Evolutionary conservation across 1,140 invertebrate species (phyloP).

Genomic region (Solenopsis fugax): DNA sequence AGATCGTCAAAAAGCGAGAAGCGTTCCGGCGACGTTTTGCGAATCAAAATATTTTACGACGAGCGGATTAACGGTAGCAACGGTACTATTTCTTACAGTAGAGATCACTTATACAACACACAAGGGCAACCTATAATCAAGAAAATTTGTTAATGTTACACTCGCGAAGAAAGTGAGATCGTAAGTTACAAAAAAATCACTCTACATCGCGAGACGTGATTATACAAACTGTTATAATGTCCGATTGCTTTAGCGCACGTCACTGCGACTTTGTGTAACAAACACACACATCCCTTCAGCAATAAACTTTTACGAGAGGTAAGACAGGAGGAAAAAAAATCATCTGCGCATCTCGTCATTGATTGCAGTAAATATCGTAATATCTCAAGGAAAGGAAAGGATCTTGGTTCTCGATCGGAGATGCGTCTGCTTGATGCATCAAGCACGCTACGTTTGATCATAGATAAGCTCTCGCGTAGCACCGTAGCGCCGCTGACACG

Average conservation of each 20-base stretch:
- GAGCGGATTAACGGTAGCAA: conserved; percentile 7
- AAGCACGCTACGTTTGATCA: neutral
- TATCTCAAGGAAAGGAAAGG: neutral
- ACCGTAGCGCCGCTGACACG: neutral
- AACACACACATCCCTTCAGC: neutral
- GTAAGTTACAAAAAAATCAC: neutral
- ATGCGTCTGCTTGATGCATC: neutral
- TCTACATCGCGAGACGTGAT: neutral
- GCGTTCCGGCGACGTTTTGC: neutral
- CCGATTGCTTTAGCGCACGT: neutral
- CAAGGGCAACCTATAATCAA: conserved; percentile 45
- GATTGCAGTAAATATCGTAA: neutral
- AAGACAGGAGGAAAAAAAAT: neutral
- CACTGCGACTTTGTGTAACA: neutral
- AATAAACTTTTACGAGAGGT: neutral
- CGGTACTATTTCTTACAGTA: neutral
- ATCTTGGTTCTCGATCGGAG: neutral
- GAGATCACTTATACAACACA: conserved; percentile 38
- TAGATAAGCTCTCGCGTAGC: neutral
- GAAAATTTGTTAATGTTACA: conserved; percentile 36
- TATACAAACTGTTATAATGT: conserved; percentile 11
- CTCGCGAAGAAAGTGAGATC: conserved; percentile 31
- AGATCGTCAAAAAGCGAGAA: neutral
- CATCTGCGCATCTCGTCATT: neutral
- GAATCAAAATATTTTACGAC: conserved; percentile 34